Conservation (phyloP, 2,888 invertebrate species). For the Pyrrhosoma nymphula region DNA sequence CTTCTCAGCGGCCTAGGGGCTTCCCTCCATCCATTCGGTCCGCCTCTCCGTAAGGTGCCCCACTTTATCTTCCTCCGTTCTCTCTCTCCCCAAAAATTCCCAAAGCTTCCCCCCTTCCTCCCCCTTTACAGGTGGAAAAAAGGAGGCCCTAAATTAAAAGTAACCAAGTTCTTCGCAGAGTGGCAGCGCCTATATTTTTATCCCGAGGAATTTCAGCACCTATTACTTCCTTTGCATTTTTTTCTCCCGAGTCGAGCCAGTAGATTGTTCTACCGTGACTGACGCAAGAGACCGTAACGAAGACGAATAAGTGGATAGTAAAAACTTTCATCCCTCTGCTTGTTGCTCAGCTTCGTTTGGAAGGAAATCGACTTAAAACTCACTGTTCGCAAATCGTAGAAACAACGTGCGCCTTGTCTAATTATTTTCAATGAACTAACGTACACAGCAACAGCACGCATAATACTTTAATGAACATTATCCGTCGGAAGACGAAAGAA, state of each 20-base stretch:
- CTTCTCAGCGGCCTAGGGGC: neutral
- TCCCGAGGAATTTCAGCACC: neutral
- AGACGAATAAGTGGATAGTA: too few species aligned
- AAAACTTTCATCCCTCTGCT: too few species aligned
- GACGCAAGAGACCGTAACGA: neutral
- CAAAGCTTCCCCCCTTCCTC: neutral
- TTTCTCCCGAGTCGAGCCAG: neutral
- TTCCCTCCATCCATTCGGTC: neutral
- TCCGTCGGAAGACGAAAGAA: too few species aligned
- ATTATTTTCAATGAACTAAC: too few species aligned
- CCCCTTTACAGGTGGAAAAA: neutral
- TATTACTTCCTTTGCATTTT: neutral
- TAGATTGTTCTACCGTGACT: neutral
- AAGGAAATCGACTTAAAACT: too few species aligned
- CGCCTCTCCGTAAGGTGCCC: neutral
- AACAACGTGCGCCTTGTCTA: too few species aligned
- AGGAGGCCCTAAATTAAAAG: neutral
- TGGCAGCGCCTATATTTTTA: neutral
- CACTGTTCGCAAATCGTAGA: too few species aligned
- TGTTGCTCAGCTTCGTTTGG: too few species aligned
- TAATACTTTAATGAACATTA: too few species aligned
- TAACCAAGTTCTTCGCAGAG: neutral
- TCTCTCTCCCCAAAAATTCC: neutral
- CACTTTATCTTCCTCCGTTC: neutral
- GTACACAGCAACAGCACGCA: too few species aligned